Evolutionary conservation across 2,888 invertebrate genomes (phyloP).

Genomic region (Trimorus sp.): DNA sequence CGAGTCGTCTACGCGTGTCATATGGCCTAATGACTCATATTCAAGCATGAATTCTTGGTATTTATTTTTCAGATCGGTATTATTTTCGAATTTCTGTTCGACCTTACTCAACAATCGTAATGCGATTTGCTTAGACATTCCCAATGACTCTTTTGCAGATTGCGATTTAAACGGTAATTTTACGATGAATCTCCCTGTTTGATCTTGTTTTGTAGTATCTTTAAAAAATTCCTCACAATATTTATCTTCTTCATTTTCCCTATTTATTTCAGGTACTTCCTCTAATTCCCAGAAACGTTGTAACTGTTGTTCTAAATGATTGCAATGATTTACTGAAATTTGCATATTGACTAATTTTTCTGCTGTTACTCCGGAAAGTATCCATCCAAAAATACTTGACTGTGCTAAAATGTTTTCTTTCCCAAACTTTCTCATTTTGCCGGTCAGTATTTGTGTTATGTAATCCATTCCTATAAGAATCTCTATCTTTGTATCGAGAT

Average conservation of each 20-base stretch:
- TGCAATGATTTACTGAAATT: not conserved
- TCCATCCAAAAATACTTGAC: not conserved
- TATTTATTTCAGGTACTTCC: not conserved
- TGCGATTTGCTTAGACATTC: not conserved
- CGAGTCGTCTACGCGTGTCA: not conserved
- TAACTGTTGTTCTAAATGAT: not conserved
- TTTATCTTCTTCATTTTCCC: not conserved
- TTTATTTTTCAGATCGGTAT: not conserved
- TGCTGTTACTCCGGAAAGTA: not conserved
- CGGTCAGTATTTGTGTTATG: not conserved
- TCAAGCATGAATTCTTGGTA: not conserved
- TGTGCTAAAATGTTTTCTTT: not conserved
- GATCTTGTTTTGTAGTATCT: not conserved
- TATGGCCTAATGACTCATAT: constrained; percentile 1
- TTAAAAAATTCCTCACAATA: not conserved
- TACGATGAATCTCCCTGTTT: not conserved
- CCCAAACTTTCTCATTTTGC: not conserved
- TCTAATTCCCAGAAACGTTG: constrained; percentile 1
- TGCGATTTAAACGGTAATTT: not conserved
- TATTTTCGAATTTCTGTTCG: not conserved
- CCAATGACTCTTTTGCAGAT: not conserved
- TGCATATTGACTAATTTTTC: not conserved
- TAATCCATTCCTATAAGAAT: not conserved
- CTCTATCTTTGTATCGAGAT: constrained; percentile 2
- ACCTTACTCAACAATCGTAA: not conserved